Evolutionary conservation across 2,888 invertebrate species (phyloP), one percentile per base, ranked within the genome.

Genomic region (Drosophila testacea): DNA sequence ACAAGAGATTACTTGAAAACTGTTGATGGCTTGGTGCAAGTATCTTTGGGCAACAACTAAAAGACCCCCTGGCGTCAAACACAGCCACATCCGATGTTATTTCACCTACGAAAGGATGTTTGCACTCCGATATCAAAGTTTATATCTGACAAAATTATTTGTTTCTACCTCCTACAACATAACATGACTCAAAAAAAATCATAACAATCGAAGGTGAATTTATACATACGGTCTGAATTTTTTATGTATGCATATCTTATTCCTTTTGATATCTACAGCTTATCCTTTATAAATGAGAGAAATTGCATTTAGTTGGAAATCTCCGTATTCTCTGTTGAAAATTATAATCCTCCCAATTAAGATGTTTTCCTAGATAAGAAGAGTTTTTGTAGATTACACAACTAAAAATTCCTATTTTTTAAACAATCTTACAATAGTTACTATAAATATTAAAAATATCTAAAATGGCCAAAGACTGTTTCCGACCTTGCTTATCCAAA

Each of bases 71-170:
- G 77, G 69, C 41, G 77, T 38, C 69, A 71, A 71, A 70, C 77
- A 78, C 74, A 74, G 78, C 73, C 73, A 73, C 76, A 76, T 76
- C 77, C 73, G 76, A 76, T 76, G 76, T 76, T 76, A 77, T 77
- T 76, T 77, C 75, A 76, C 75, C 75, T 76, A 76, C 75, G 69
- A 73, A 69, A 76, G 73, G 38, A 57, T 61, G 68, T 67, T 73
- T 77, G 75, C 77, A 77, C 73, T 75, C 44, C 77, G 57, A 72
- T 69, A 76, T 69, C 77, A 69, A 61, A 69, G 57, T 10, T 47
- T 57, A 47, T 30, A 57, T 57, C 57, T 57, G 57, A 57, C 46
- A 57, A 57, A 57, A 57, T 57, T 57, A 57, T 57, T 57, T 57
- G 57, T 57, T 46, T 47, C 46, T 36, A 57, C 47, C 57, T 36